Percentiles rank a stretch among this genome's conserved stretches.
phyloP scores from a whole-genome alignment of 2,113 vertebrate species.

The Empidonax alnorum region DNA sequence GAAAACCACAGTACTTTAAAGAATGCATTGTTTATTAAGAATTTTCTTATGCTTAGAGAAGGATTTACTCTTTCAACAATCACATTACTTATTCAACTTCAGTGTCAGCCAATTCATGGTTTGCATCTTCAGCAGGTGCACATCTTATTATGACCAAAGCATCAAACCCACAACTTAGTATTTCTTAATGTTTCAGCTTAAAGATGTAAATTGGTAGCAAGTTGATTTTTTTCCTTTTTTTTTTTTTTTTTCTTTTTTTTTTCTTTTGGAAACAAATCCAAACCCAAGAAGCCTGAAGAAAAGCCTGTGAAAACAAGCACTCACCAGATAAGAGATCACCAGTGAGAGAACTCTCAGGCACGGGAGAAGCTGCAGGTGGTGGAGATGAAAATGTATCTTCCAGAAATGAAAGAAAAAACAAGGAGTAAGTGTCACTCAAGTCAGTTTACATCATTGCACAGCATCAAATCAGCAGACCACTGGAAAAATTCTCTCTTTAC shows the following conservation, averaged over 20 bases:
- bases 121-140: not conserved
- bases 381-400: slow-evolving; percentile 96
- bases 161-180: not conserved
- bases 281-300: not conserved
- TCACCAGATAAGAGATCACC: slow-evolving; percentile 97
- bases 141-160: not conserved
- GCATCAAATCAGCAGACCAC: slow-evolving; percentile 56
- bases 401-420: slow-evolving; percentile 77
- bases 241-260: not conserved
- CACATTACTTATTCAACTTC: not conserved
- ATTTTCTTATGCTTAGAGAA: not conserved
- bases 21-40: not conserved
- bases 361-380: slow-evolving; percentile 91
- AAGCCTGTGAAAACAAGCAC: slow-evolving; percentile 63
- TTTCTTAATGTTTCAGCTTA: not conserved
- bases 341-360: slow-evolving; percentile 88
- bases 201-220: not conserved
- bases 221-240: not conserved
- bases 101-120: not conserved
- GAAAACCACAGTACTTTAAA: not conserved
- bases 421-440: slow-evolving; percentile 62
- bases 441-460: slow-evolving; percentile 51
- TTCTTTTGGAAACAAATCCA: not conserved
- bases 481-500: slow-evolving; percentile 77
- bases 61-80: not conserved